Evolutionary conservation across 2,888 invertebrate genomes (phyloP).

Genomic region (Xanthia togata): DNA sequence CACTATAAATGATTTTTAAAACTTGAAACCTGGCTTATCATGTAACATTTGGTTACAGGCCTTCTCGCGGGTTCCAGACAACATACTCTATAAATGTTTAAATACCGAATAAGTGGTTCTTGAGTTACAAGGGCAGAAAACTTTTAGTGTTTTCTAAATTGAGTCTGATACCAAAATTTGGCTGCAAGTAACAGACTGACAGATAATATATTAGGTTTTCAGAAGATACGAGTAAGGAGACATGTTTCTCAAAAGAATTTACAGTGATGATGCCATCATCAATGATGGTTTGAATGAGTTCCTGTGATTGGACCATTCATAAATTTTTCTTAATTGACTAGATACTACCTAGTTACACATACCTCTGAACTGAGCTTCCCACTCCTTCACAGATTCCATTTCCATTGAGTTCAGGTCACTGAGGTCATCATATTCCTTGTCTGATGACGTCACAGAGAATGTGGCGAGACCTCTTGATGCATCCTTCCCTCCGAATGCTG

Average conservation of each 20-base stretch:
- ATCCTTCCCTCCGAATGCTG: slow-evolving; percentile 98
- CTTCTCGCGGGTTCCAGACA: neutral
- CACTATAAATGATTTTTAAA: too few species aligned
- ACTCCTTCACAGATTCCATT: slow-evolving; percentile 98
- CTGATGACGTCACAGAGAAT: slow-evolving; percentile 95
- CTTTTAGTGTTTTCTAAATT: neutral
- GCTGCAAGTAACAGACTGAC: neutral
- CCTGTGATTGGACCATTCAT: slow-evolving; percentile 22
- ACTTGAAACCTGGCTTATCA: neutral
- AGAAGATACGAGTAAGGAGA: neutral
- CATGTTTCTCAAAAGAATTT: neutral
- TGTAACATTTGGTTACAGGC: too few species aligned
- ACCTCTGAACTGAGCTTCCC: slow-evolving; percentile 99
- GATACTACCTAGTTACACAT: slow-evolving; percentile 58
- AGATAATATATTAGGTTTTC: neutral
- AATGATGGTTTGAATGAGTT: neutral
- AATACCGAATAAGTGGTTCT: neutral
- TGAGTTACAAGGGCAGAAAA: neutral
- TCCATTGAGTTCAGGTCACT: slow-evolving; percentile 97
- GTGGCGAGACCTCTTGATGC: slow-evolving; percentile 98
- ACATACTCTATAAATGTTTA: neutral
- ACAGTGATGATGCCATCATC: slow-evolving; percentile 12
- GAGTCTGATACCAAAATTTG: neutral
- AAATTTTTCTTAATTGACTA: slow-evolving; percentile 16
- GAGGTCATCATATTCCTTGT: slow-evolving; percentile 98